Conservation (phyloP, 2,113 vertebrate species). For the Nothoprocta pentlandii region DNA sequence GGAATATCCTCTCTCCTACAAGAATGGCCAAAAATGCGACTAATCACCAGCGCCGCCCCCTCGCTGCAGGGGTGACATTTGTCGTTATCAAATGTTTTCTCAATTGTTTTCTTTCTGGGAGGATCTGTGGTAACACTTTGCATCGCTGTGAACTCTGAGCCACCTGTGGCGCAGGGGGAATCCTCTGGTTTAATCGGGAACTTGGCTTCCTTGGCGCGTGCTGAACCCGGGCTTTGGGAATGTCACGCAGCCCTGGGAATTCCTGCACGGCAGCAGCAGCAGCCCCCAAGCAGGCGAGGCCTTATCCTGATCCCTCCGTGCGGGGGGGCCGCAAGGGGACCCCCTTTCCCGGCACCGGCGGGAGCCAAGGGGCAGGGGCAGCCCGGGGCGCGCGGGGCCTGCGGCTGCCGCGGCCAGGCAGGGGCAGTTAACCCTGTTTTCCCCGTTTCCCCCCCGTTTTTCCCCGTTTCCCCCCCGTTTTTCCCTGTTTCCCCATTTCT, state of each 20-base stretch:
- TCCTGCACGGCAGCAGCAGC: neutral
- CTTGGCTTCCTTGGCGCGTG: neutral
- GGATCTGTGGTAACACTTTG: neutral
- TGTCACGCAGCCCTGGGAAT: neutral
- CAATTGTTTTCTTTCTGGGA: accelerated
- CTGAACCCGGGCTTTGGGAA: neutral
- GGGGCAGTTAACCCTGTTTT: no score
- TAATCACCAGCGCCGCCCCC: neutral
- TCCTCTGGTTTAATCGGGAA: neutral
- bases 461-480: no score
- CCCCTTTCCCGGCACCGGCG: no score
- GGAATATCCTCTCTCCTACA: neutral
- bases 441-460: neutral
- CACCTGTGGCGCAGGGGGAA: neutral
- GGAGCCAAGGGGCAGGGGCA: no score
- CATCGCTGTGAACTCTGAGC: neutral
- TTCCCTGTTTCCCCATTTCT: no score
- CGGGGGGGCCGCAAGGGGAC: no score
- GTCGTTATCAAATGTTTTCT: neutral
- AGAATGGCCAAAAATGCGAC: neutral
- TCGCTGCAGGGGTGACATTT: neutral
- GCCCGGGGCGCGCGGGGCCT: no score
- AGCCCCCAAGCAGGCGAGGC: accelerated
- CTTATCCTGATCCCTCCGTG: neutral
- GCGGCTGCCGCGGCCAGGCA: no score